Evolutionary conservation across 2,797 vertebrate genomes (phyloP), one percentile per base, ranked within the genome.

Genomic region (Trachops cirrhosus): DNA sequence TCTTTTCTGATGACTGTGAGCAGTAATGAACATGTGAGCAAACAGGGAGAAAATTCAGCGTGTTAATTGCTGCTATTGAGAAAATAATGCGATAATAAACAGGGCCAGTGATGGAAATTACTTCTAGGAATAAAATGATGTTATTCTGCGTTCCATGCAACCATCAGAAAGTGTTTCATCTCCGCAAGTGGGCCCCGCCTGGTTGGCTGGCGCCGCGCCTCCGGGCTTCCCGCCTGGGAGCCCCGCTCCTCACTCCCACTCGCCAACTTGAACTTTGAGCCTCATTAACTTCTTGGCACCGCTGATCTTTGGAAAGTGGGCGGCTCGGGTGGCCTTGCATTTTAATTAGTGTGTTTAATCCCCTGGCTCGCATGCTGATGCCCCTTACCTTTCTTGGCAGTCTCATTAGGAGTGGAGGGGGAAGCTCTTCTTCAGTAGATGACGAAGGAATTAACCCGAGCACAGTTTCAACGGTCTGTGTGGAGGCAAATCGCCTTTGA

Each of bases 31-130:
- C 92, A 77, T 77, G 87, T 46, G 79, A 82, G 94, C 87, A 89
- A 95, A 88, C 82, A 85, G 96, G 94, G 93, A 95, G 93, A 94
- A 88, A 32, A 62, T 94, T 96, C 94, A 97, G 95, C 46, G 92
- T 96, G 96, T 97, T 97, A 96, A 97, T 97, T 91, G 97, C 96
- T 39, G 73, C 97, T 96, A 71, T 91, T 96, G 96, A 96, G 96
- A 97, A 97, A 98, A 97, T 95, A 96, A 97, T 97, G 93, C 95
- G 97, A 96, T 96, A 95, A 97, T 97, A 96, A 97, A 96, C 96
- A 96, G 96, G 96, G 90, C 93, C 6, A 3, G 95, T 96, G 96
- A 96, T 97, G 95, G 96, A 97, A 96, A 96, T 97, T 86, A 93
- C 97, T 97, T 96, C 97, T 96, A 93, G 97, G 96, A 96, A 96